Evolutionary conservation across 2,888 invertebrate genomes (phyloP).

Genomic region (Nemurella pictetii): DNA sequence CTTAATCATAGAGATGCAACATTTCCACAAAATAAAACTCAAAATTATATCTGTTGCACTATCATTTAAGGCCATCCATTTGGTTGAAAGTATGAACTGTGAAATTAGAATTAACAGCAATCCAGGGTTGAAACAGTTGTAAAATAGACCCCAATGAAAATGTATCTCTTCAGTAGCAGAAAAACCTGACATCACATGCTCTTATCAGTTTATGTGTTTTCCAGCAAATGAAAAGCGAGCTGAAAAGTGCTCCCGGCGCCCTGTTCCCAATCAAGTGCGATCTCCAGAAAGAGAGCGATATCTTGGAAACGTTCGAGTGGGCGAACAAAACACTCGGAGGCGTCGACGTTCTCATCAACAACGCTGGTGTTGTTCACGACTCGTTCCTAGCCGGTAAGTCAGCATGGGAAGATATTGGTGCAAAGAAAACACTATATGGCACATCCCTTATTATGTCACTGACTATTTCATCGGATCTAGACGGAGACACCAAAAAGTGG

Average conservation of each 20-base stretch:
- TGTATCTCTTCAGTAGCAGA: neutral
- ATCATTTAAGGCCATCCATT: too few species aligned
- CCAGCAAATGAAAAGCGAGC: neutral
- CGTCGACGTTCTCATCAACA: slow-evolving; percentile 19
- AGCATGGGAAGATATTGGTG: neutral
- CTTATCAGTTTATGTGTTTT: too few species aligned
- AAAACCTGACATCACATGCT: neutral
- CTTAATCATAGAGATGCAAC: neutral
- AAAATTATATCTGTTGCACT: too few species aligned
- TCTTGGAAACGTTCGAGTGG: slow-evolving; percentile 10
- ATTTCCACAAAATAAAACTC: neutral
- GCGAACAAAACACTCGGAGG: slow-evolving; percentile 15
- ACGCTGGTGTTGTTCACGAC: slow-evolving; percentile 10
- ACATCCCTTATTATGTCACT: neutral
- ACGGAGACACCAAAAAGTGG: slow-evolving; percentile 48
- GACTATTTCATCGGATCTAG: slow-evolving; percentile 43
- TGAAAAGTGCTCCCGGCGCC: neutral
- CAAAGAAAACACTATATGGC: neutral
- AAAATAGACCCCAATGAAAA: too few species aligned
- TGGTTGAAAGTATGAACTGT: too few species aligned
- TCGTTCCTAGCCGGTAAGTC: neutral
- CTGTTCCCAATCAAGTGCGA: slow-evolving; percentile 7
- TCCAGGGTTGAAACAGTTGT: too few species aligned
- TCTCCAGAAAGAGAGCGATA: neutral
- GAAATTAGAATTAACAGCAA: too few species aligned